Conservation (phyloP, 2,113 vertebrate species). For the Eretmodus cyanostictus region DNA sequence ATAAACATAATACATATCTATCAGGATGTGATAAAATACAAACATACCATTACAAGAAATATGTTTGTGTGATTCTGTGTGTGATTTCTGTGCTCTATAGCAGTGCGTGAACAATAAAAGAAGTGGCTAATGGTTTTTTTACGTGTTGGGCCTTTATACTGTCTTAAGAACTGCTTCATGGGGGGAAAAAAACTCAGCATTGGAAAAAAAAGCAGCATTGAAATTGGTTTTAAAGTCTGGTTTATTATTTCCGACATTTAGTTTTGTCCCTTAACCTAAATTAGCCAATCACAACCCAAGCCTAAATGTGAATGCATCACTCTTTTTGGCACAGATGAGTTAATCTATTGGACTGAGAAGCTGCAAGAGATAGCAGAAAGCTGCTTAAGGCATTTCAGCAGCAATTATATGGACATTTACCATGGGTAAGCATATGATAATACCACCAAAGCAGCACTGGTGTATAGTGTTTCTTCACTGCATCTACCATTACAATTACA, state of each 20-base stretch:
- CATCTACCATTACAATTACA: slow-evolving; percentile 23
- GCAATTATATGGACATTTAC: not conserved
- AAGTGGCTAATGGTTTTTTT: not conserved
- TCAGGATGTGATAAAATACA: not conserved
- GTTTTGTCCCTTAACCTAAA: not conserved
- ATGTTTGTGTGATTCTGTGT: not conserved
- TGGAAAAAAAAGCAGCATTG: not conserved
- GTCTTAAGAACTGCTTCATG: not conserved
- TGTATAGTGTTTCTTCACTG: not conserved
- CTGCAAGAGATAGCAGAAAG: slow-evolving; percentile 38
- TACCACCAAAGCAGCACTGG: not conserved
- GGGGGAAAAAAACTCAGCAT: accelerated
- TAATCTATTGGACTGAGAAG: not conserved
- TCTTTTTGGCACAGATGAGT: not conserved
- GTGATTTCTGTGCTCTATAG: not conserved
- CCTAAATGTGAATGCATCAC: not conserved
- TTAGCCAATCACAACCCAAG: not conserved
- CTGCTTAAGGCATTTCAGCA: not conserved
- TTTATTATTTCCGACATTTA: not conserved
- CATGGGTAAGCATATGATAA: not conserved
- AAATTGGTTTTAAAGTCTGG: not conserved
- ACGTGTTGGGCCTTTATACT: not conserved
- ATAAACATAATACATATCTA: not conserved
- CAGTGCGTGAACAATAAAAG: not conserved
- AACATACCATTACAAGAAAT: not conserved